Evolutionary conservation across 2,113 vertebrate genomes (phyloP).

Genomic region (Micronisus gabar): DNA sequence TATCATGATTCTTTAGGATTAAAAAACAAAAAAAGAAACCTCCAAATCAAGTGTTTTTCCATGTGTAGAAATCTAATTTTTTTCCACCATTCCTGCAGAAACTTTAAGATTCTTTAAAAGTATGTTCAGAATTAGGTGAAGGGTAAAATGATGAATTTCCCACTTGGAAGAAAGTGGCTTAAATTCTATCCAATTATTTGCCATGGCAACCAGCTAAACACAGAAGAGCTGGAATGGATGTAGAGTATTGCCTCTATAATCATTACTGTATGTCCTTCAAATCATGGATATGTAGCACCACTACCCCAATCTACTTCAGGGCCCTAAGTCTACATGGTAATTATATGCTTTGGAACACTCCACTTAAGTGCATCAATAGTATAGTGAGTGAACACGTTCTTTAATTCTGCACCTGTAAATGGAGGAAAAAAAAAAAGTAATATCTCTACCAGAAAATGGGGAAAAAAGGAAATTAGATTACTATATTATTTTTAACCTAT

Average conservation of each 20-base stretch:
- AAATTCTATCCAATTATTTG: conserved; percentile 97
- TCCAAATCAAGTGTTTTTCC: neutral
- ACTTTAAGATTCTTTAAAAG: conserved; percentile 83
- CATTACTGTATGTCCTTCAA: conserved; percentile 85
- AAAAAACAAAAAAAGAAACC: neutral
- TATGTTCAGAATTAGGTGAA: conserved; percentile 85
- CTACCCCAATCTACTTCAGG: conserved; percentile 88
- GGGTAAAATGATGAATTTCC: conserved; percentile 88
- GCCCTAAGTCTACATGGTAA: conserved; percentile 89
- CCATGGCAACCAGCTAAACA: conserved; percentile 92
- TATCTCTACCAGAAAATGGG: no score
- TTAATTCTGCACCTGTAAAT: no score
- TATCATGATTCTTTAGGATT: neutral
- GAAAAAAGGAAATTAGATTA: no score
- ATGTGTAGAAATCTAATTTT: neutral
- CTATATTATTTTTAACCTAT: conserved; percentile 54
- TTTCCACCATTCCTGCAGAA: conserved; percentile 66
- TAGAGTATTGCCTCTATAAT: conserved; percentile 85
- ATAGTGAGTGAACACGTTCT: no score
- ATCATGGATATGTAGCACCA: conserved; percentile 87
- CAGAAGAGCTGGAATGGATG: conserved; percentile 88
- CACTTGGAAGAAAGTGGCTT: conserved; percentile 91
- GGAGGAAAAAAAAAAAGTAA: no score
- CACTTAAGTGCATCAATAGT: conserved; percentile 89
- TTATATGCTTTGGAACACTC: conserved; percentile 93